Conservation (phyloP, 2,888 invertebrate genomes). For the Sepioteuthis lessoniana region DNA sequence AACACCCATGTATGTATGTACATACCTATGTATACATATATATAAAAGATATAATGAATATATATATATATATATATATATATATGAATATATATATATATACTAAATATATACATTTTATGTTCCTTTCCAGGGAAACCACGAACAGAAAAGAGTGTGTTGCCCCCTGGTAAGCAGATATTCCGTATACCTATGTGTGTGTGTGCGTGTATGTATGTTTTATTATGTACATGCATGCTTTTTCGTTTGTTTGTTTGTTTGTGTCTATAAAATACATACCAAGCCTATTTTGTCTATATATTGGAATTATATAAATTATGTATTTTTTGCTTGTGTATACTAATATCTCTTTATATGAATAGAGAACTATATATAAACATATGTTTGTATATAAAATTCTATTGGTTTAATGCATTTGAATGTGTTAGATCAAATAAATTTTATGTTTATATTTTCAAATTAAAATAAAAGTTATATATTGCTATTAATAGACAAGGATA, state of each 20-base stretch:
- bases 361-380: neutral
- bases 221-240: neutral
- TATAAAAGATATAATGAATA: neutral
- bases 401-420: neutral
- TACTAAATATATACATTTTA: neutral
- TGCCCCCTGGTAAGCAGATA: constrained; percentile 23
- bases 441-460: too few species aligned
- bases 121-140: constrained; percentile 33
- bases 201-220: neutral
- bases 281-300: too few species aligned
- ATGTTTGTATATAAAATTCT: neutral
- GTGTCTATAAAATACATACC: neutral
- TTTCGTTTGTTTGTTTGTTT: neutral
- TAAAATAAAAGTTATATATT: too few species aligned
- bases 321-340: neutral
- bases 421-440: neutral
- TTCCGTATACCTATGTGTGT: neutral
- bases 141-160: constrained; percentile 33
- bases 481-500: too few species aligned
- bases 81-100: neutral
- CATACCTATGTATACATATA: neutral
- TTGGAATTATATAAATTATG: neutral
- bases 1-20: neutral
- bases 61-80: neutral
- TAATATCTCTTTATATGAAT: neutral